Conservation (phyloP, 2,797 vertebrate species). For the Myotis myotis region DNA sequence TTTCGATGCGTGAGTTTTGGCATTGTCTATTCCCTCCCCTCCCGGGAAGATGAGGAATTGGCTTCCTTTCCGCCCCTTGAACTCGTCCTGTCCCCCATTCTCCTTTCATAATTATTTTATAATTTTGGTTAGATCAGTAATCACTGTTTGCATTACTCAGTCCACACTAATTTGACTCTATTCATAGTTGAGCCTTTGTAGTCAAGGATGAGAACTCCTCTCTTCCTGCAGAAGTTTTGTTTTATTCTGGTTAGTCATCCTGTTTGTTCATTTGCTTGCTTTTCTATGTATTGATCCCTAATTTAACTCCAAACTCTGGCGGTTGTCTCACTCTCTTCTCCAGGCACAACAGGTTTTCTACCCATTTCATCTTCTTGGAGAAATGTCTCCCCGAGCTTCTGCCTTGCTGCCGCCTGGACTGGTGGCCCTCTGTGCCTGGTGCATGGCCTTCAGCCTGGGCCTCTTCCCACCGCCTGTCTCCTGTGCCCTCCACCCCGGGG, state of each 20-base stretch:
- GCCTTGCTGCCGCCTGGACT: background rate
- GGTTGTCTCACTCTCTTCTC: background rate
- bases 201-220: background rate
- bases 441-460: background rate
- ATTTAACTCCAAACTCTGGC: background rate
- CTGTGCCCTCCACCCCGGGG: too few species aligned
- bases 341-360: background rate
- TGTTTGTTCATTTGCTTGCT: background rate
- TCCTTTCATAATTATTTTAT: background rate
- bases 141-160: background rate
- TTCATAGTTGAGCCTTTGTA: background rate
- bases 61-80: too few species aligned
- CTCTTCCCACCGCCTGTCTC: background rate
- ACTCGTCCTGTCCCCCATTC: background rate
- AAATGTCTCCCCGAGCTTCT: background rate
- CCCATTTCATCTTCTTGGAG: background rate
- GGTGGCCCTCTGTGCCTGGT: too few species aligned
- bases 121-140: background rate
- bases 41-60: background rate
- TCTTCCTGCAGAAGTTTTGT: background rate
- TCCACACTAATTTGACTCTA: slow-evolving; percentile 10
- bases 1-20: background rate
- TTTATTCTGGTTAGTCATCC: background rate
- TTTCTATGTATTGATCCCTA: background rate
- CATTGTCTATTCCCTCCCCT: background rate